Percentiles rank a stretch among this genome's conserved stretches.
Evolutionary conservation across 2,888 invertebrate species (phyloP).

Genomic region (Apocheima hispidaria): DNA sequence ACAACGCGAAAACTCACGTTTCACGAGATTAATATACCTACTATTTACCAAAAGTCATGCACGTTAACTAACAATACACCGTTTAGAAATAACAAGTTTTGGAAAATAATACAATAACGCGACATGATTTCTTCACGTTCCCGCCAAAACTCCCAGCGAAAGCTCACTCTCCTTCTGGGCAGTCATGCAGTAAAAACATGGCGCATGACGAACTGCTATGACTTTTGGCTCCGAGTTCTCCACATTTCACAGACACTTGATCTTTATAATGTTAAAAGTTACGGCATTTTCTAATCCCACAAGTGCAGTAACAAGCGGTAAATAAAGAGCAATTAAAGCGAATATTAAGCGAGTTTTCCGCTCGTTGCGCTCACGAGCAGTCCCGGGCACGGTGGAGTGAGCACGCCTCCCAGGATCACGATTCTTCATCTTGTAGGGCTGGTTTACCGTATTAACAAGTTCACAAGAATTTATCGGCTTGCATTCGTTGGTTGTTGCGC

Average conservation of each 20-base stretch:
- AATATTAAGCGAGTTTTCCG: slow-evolving; percentile 30
- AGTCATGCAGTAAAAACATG: no score
- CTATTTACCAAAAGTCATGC: no score
- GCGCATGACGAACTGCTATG: background rate
- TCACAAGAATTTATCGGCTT: background rate
- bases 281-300: slow-evolving; percentile 15
- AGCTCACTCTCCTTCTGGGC: no score
- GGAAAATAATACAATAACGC: no score
- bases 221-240: background rate
- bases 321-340: slow-evolving; percentile 38
- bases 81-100: no score
- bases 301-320: slow-evolving; percentile 24
- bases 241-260: slow-evolving; percentile 36
- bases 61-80: no score
- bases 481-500: background rate
- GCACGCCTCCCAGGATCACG: slow-evolving; percentile 31
- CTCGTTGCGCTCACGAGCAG: slow-evolving; percentile 27
- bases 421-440: slow-evolving; percentile 11
- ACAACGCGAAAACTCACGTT: no score
- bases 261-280: slow-evolving; percentile 17
- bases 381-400: slow-evolving; percentile 25
- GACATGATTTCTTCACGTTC: no score
- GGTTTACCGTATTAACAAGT: slow-evolving; percentile 8
- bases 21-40: no score
- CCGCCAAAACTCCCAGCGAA: no score